These are phyloP conservation scores for Agapornis roseicollis DNA, from an alignment of 2,113 vertebrate species.

Conservation along the genomic window DNA sequence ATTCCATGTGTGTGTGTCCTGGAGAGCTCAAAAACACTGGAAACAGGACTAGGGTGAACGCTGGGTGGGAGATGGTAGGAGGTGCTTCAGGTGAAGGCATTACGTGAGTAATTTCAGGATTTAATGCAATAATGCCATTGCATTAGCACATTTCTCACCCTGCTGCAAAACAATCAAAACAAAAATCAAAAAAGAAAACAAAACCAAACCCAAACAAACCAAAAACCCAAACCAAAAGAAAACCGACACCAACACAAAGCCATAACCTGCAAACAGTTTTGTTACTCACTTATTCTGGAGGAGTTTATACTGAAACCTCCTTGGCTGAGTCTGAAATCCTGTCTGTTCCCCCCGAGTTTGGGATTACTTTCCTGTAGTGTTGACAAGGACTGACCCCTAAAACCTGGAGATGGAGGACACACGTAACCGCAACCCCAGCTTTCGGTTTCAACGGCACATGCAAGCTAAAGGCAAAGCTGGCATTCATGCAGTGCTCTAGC, in stretches of 20 bases:
- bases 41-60: not conserved
- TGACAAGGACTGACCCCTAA: constrained; percentile 67
- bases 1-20: not conserved
- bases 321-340: constrained; percentile 75
- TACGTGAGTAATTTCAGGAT: not conserved
- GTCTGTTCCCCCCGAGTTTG: constrained; percentile 41
- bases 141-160: not conserved
- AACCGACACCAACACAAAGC: not conserved
- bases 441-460: not conserved
- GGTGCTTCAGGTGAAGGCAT: not conserved
- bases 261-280: not conserved
- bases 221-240: too few relatives aligned
- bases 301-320: constrained; percentile 64
- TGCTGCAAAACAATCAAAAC: not conserved
- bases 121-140: not conserved
- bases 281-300: constrained; percentile 44
- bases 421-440: not conserved
- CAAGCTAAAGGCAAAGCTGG: not conserved
- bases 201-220: too few relatives aligned
- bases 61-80: not conserved
- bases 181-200: not conserved
- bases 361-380: constrained; percentile 16
- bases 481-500: not conserved
- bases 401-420: not conserved
- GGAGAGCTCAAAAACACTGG: not conserved